Evolutionary conservation across 2,888 invertebrate genomes (phyloP).

Genomic region (Glyphotaelius pellucidus): DNA sequence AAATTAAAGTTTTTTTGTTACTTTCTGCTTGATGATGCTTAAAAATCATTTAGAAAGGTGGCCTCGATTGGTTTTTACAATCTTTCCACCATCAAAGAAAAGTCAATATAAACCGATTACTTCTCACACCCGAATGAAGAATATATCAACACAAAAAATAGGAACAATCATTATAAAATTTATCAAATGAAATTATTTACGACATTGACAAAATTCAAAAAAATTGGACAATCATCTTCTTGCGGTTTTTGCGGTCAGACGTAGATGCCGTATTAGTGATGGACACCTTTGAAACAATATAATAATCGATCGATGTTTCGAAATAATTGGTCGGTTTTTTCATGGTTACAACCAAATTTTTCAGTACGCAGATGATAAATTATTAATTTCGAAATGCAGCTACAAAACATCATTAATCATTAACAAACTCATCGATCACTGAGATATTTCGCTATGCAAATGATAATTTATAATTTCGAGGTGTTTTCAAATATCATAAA

Average conservation of each 20-base stretch:
- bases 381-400: not conserved
- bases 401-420: not conserved
- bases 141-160: not conserved
- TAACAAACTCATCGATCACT: not conserved
- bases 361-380: not conserved
- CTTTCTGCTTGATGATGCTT: constrained; percentile 14
- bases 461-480: too few species aligned
- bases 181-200: not conserved
- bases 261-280: not conserved
- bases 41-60: constrained; percentile 34
- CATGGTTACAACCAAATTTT: not conserved
- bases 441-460: not conserved
- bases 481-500: too few species aligned
- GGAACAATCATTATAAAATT: not conserved
- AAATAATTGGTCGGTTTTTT: too few species aligned
- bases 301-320: not conserved
- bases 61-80: not conserved
- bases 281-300: not conserved
- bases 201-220: too few species aligned
- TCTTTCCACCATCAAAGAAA: not conserved
- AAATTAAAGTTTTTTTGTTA: constrained; percentile 16
- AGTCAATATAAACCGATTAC: constrained; percentile 29
- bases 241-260: not conserved
- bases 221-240: not conserved
- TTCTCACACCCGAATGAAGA: not conserved